Base-by-base conservation (phyloP, 1,140 invertebrate species). In the Orussus abietinus region DNA sequence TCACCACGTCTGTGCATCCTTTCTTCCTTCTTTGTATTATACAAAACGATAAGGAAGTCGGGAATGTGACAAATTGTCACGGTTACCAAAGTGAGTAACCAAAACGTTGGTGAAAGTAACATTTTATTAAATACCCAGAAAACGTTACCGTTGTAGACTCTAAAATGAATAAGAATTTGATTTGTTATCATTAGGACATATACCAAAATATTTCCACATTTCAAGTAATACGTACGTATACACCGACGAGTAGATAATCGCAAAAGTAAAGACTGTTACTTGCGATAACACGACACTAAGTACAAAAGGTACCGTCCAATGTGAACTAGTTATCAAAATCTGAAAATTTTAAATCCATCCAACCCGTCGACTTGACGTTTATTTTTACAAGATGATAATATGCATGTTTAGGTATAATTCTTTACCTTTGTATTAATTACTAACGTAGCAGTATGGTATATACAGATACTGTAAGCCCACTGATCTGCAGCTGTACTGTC, bases 261-360 rank as follows among this genome's bases (percentile, higher is more conserved):
- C 76, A 30, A 80, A 69, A n/a, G 55, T 32, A 2, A 84, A 57
- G 51, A 84, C 86, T 6, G 68, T 53, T 1, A 83, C 17, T 48
- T 84, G 66, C 0, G 85, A 84, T 11, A 81, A 48, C 3, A 80
- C 7, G 2, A 82, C 57, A 13, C 78, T 76, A 1, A 69, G 39
- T 7, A 84, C 64, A 47, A 84, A 81, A 18, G 78, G 66, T 34
- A 72, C 47, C 1, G 79, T 83, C 53, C 84, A 80, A 60, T 83
- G 85, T 34, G 76, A 77, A 18, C 83, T 80, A 43, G 80, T 74
- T 13, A 88, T 56, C 54, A 79, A 76, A 45, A 86, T 57, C 77
- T 85, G 55, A 45, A 64, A 72, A 38, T 25, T 25, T 35, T 50
- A 35, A 36, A 17, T 34, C 30, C 12, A 25, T 21, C 14, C 18